Percentiles rank a stretch among this genome's conserved stretches.
phyloP scores from a whole-genome alignment of 92 coral and sea anemone genomes.

The Umimayanthus chanpuru region DNA sequence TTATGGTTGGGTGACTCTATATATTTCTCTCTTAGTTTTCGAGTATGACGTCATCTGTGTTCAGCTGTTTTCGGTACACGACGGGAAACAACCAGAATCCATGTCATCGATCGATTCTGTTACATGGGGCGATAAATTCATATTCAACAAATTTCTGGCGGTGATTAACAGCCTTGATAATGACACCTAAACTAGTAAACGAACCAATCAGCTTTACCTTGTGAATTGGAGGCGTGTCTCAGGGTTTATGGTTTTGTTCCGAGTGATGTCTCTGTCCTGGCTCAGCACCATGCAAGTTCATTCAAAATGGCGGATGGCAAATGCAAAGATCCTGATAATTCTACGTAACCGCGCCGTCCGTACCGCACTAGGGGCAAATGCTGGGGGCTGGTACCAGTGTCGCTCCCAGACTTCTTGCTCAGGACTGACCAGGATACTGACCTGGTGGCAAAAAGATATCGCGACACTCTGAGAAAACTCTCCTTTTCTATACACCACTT shows the following conservation, averaged over 20 bases:
- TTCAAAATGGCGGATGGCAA: slow-evolving; percentile 32
- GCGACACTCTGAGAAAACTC: background rate
- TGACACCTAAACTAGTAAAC: slow-evolving; percentile 4
- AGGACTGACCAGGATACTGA: background rate
- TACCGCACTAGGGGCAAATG: slow-evolving; percentile 16
- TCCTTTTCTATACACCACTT: background rate
- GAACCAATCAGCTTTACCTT: slow-evolving; percentile 10
- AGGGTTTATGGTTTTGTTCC: background rate
- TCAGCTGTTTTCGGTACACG: slow-evolving; percentile 8
- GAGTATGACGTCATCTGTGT: too few species aligned
- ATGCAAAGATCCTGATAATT: slow-evolving; percentile 12
- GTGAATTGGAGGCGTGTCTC: slow-evolving; percentile 23
- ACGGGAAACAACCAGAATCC: slow-evolving; percentile 6
- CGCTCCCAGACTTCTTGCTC: background rate
- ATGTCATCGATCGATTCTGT: slow-evolving; percentile 5
- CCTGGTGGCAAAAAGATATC: slow-evolving; percentile 6
- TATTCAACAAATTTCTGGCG: slow-evolving; percentile 4
- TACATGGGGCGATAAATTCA: slow-evolving; percentile 5
- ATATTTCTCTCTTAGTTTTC: too few species aligned
- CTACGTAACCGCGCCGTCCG: slow-evolving; percentile 21
- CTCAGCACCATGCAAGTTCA: slow-evolving; percentile 1
- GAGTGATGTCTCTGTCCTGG: background rate
- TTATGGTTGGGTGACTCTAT: too few species aligned
- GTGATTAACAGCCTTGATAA: slow-evolving; percentile 4
- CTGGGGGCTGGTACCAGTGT: background rate